Percentiles rank a stretch among this genome's conserved stretches.
Conservation (phyloP, 1,140 invertebrate genomes). For the Platyscapa corneri region DNA sequence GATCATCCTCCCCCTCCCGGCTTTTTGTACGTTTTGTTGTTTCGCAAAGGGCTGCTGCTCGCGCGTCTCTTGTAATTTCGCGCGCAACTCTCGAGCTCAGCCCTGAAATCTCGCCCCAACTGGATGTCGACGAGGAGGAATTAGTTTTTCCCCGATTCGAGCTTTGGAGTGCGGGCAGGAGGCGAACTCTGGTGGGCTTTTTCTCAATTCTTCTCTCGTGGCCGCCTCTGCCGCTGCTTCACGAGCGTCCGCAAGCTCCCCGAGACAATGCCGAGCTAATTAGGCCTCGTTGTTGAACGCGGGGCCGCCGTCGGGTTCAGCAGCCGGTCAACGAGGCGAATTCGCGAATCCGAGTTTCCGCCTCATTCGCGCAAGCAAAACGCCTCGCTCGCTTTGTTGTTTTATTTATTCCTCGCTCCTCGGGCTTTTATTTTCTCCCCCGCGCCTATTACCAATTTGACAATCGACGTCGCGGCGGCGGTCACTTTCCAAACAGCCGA, state of each 20-base stretch:
- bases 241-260: constrained; percentile 32
- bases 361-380: neutral
- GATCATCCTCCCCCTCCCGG: too few relatives aligned
- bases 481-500: neutral
- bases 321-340: constrained; percentile 50
- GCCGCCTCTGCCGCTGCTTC: neutral
- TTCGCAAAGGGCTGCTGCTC: too few relatives aligned
- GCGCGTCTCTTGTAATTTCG: too few relatives aligned
- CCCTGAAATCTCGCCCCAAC: too few relatives aligned
- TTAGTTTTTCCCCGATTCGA: too few relatives aligned
- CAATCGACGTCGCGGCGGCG: neutral
- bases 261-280: constrained; percentile 53
- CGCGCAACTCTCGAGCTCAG: too few relatives aligned
- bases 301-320: constrained; percentile 12
- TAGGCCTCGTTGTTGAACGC: constrained; percentile 39
- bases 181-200: neutral
- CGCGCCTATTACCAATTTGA: neutral
- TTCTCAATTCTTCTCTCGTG: neutral
- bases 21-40: too few relatives aligned
- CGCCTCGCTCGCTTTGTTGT: neutral
- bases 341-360: constrained; percentile 50
- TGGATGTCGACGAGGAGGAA: too few relatives aligned
- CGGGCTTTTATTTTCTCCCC: neutral
- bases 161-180: neutral
- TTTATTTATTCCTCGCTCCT: neutral